phyloP scores from a whole-genome alignment of 64 coral and sea anemone genomes.

The Platygyra sinensis region DNA sequence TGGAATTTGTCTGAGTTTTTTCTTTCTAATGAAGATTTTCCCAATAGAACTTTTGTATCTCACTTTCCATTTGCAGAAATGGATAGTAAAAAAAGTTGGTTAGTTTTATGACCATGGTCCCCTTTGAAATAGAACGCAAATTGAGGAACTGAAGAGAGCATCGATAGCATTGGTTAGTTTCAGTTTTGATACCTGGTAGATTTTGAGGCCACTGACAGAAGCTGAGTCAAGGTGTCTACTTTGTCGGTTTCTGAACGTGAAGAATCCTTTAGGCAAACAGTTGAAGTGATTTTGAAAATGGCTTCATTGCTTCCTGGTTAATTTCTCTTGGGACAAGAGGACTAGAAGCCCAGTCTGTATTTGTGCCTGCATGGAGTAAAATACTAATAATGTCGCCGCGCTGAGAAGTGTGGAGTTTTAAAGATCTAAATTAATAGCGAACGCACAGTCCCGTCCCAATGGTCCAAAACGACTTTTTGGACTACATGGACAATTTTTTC shows the following conservation, averaged over 20 bases:
- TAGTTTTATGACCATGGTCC: too few species aligned
- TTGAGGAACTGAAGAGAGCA: background rate
- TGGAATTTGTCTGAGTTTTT: too few species aligned
- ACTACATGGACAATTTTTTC: too few species aligned
- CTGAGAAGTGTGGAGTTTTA: too few species aligned
- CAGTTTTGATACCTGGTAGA: background rate
- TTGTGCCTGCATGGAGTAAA: background rate
- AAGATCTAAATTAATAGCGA: too few species aligned
- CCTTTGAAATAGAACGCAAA: too few species aligned
- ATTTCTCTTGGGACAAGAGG: background rate
- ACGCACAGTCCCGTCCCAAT: too few species aligned
- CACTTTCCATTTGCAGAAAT: too few species aligned
- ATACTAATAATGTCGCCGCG: background rate
- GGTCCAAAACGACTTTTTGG: too few species aligned
- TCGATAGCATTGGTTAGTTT: background rate
- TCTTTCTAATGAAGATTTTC: too few species aligned
- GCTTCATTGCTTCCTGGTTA: background rate
- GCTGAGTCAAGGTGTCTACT: constrained; percentile 18
- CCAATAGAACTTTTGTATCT: too few species aligned
- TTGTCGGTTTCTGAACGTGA: background rate
- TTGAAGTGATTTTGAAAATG: constrained; percentile 3
- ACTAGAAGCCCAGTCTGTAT: constrained; percentile 11
- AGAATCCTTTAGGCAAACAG: background rate
- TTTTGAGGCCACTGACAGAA: constrained; percentile 2
- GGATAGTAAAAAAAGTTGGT: too few species aligned